phyloP scores from a whole-genome alignment of 1,140 invertebrate species.

The Hycleus phaleratus region DNA sequence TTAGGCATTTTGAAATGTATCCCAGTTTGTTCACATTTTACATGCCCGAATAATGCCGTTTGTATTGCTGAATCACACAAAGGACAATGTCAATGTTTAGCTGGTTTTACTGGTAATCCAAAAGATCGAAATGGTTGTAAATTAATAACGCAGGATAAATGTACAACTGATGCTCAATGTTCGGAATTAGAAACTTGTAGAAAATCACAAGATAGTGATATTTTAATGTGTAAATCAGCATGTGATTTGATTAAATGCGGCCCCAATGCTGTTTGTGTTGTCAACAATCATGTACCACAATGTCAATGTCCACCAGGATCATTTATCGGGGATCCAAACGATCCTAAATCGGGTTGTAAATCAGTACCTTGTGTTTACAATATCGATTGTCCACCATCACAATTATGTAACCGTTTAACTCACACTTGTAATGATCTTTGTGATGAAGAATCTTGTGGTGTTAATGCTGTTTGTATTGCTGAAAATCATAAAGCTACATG shows the following conservation, averaged over 20 bases:
- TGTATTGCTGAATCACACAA: slow-evolving; percentile 67
- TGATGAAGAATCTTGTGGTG: slow-evolving; percentile 71
- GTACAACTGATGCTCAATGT: slow-evolving; percentile 72
- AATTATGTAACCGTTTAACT: slow-evolving; percentile 72
- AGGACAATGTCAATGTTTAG: slow-evolving; percentile 69
- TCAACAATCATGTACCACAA: slow-evolving; percentile 79
- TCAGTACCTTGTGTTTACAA: slow-evolving; percentile 79
- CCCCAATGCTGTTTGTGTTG: slow-evolving; percentile 74
- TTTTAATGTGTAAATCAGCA: slow-evolving; percentile 58
- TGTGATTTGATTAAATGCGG: slow-evolving; percentile 72
- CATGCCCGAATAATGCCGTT: slow-evolving; percentile 72
- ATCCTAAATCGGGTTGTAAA: slow-evolving; percentile 62
- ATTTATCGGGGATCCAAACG: slow-evolving; percentile 75
- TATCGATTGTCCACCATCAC: slow-evolving; percentile 66
- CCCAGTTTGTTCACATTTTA: slow-evolving; percentile 67
- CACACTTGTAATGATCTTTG: slow-evolving; percentile 79
- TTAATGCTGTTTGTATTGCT: slow-evolving; percentile 79
- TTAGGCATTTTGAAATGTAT: slow-evolving; percentile 77
- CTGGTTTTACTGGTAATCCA: slow-evolving; percentile 78
- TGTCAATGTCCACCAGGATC: slow-evolving; percentile 81
- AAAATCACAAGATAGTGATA: slow-evolving; percentile 30
- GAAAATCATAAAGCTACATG: slow-evolving; percentile 75
- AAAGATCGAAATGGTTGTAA: slow-evolving; percentile 81
- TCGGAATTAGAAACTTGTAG: slow-evolving; percentile 69
- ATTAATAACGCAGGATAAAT: slow-evolving; percentile 60